Conservation (phyloP, 2,888 invertebrate genomes). For the Synanthedon vespiformis region DNA sequence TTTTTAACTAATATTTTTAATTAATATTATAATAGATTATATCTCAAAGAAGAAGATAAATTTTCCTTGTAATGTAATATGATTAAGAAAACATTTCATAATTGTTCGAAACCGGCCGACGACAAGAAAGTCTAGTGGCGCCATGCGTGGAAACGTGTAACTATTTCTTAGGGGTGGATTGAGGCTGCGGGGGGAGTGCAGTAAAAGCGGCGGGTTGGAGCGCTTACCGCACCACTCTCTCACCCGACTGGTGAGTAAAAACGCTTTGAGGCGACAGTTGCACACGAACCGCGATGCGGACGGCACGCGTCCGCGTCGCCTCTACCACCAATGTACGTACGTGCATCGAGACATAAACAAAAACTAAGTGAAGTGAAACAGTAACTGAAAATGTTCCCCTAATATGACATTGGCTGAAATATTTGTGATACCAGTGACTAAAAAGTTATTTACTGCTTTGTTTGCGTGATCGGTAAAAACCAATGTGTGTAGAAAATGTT, state of each 20-base stretch:
- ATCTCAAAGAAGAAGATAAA: no score
- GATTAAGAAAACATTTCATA: conserved; percentile 68
- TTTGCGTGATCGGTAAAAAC: conserved; percentile 27
- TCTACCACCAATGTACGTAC: conserved; percentile 30
- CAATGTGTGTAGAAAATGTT: conserved; percentile 65
- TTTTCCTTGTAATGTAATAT: conserved; percentile 4
- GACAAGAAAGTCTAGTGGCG: conserved; percentile 52
- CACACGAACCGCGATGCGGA: conserved; percentile 53
- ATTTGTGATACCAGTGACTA: conserved; percentile 16
- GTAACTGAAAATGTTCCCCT: conserved; percentile 24
- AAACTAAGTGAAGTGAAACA: conserved; percentile 40
- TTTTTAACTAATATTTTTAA: no score
- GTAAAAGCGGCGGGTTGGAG: conserved; percentile 42
- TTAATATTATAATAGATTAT: no score
- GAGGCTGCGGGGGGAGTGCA: conserved; percentile 36
- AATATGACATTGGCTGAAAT: conserved; percentile 25
- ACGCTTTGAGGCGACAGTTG: conserved; percentile 43
- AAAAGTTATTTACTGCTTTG: conserved; percentile 19
- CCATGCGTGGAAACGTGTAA: conserved; percentile 60
- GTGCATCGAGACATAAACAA: conserved; percentile 60
- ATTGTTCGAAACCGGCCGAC: conserved; percentile 57
- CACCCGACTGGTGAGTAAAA: conserved; percentile 35
- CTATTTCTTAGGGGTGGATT: conserved; percentile 35
- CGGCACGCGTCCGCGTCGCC: conserved; percentile 48
- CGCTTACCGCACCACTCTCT: conserved; percentile 36